Base-by-base conservation (phyloP, 2,113 vertebrate genomes). In the Carettochelys insculpta region DNA sequence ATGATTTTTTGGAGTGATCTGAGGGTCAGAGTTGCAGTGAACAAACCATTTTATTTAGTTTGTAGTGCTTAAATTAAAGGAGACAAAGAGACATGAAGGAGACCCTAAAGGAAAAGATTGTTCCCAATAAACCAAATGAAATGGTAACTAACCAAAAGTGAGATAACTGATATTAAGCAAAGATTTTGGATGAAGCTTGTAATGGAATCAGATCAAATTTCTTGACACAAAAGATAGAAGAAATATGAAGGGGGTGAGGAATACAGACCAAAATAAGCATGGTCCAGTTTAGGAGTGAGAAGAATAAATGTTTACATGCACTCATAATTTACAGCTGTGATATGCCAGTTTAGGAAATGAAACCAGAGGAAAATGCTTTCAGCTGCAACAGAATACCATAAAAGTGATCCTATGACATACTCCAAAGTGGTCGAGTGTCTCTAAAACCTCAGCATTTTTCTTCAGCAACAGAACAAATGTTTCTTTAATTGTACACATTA, bases 401-500 rank as follows among this genome's bases (percentile, higher is more conserved):
- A 48, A 87, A 93, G 17, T 8, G 43, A 48, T 65, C 61, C n/a
- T 77, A 50, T 82, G 29, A 82, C 31, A 51, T 13, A 51, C 41
- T 27, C 41, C 43, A 43, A 45, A 45, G 22, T 75, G 38, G 41
- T 11, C 14, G 41, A 73, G 29, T 75, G 13, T 75, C 71, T 75
- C 71, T 75, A 75, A 77, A 77, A 50, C 45, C 45, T 48, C 45
- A 50, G 29, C 17, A 31, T 45, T 93, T 50, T 80, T 82, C 31
- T 53, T 71, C 56, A 48, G 27, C 81, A 94, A 89, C 47, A 61
- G 12, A 7, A 65, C 43, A 89, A 85, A 91, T 83, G 6, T 43
- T 11, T 25, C 78, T 71, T 45, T 76, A 91, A 34, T 50, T 81
- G 4, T 41, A 90, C 43, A 34, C 20, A 16, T 34, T 58, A 22